Evolutionary conservation across 23 tunicate species (phyloP), one percentile per base, ranked within the genome.

Genomic region (Diplosoma virens): DNA sequence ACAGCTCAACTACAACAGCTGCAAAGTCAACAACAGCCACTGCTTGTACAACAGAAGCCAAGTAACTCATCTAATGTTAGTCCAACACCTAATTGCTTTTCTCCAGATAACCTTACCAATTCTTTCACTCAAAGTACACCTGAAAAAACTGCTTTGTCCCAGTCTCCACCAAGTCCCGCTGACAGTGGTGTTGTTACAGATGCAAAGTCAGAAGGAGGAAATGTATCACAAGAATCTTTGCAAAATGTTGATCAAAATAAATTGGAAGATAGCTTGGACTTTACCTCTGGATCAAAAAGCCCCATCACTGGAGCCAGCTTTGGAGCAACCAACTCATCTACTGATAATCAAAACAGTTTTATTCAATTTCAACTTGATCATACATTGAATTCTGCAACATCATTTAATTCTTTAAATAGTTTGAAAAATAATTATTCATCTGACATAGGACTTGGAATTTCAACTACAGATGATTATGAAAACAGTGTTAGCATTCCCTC

Each of bases 121-220:
- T 27, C 66, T 0, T 74, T 72, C 14, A 25, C 59, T 50, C 78
- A 72, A 25, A 72, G 48, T 50, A 72, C 87, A 22, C 87, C 87
- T 2, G 87, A 82, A 47, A 82, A 82, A 63, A 66, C 81, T 18
- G 66, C 45, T 20, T 21, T 82, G 33, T 82, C 87, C 4, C 87
- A 64, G 1, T 74, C 84, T 0, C 92, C 92, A 23, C 92, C 92
- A 0, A 79, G 84, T 30, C 92, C 92, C 0, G 92, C 92, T 17
- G 92, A 86, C 45, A 86, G 92, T 60, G 92, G 92, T 33, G 92
- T 86, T 3, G 84, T 86, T 1, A 70, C 84, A 23, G 92, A 86
- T 52, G 63, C 87, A 24, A 82, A 82, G 47, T 82, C 81, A 47
- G 87, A 82, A 4, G 46, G 64, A 7, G 68, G 67, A 24, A 82